These are phyloP conservation scores for Latheticus oryzae DNA, from an alignment of 2,888 invertebrate genomes.

Conservation along the genomic window DNA sequence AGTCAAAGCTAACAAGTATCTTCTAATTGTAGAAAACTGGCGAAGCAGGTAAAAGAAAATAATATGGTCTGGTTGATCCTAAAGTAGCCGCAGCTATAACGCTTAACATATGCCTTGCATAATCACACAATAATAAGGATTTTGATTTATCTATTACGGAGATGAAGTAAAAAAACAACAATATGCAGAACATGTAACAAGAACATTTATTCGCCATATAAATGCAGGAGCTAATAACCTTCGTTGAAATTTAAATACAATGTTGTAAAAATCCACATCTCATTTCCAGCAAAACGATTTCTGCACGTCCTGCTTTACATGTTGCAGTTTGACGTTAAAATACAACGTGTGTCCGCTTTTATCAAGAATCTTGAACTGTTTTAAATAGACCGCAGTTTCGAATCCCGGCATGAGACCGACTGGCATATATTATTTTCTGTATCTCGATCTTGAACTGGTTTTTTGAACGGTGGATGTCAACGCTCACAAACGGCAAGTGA, in stretches of 20 bases:
- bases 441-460: conserved; percentile 59
- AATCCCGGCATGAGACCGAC: conserved; percentile 53
- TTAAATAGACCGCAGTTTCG: conserved; percentile 58
- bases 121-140: too few relatives aligned
- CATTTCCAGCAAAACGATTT: conserved; percentile 51
- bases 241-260: conserved; percentile 59
- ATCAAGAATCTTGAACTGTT: conserved; percentile 59
- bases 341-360: conserved; percentile 59
- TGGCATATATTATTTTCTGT: conserved; percentile 59
- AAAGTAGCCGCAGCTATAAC: too few relatives aligned
- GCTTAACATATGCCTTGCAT: too few relatives aligned
- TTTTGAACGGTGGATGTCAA: conserved; percentile 47
- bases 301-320: conserved; percentile 27
- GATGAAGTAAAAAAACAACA: too few relatives aligned
- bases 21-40: too few relatives aligned
- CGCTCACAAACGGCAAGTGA: conserved; percentile 50
- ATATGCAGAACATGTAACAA: too few relatives aligned
- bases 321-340: conserved; percentile 55
- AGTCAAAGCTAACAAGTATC: too few relatives aligned
- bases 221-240: conserved; percentile 50
- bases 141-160: too few relatives aligned
- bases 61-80: too few relatives aligned
- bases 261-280: conserved; percentile 57
- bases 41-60: too few relatives aligned
- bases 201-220: conserved; percentile 44